phyloP scores from a whole-genome alignment of 2,113 vertebrate species.

The Sclerurus mexicanus region DNA sequence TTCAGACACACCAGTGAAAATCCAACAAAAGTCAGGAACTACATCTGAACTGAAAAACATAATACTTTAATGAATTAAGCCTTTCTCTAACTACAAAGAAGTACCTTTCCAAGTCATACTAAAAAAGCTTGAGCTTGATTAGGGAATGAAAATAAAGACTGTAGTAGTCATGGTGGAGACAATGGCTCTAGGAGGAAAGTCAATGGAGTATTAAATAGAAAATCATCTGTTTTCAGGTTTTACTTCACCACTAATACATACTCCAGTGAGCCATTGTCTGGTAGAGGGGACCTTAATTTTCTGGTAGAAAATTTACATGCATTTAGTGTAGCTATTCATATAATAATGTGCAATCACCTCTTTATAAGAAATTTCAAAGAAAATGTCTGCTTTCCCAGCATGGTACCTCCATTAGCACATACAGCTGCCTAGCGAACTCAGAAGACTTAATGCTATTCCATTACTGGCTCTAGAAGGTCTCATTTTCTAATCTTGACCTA shows the following conservation, averaged over 20 bases:
- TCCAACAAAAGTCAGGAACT: not conserved
- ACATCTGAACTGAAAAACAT: not conserved
- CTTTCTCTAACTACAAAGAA: not conserved
- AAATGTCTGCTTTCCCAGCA: constrained; percentile 71
- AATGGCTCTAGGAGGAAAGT: constrained; percentile 73
- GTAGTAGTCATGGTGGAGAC: not conserved
- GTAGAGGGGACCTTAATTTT: constrained; percentile 65
- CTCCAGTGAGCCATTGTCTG: constrained; percentile 66
- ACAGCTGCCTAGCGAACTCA: constrained; percentile 67
- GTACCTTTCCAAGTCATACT: not conserved
- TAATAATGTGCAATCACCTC: constrained; percentile 66
- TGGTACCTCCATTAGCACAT: constrained; percentile 69
- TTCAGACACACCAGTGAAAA: not conserved
- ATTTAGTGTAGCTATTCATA: constrained; percentile 69
- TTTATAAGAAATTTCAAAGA: constrained; percentile 64
- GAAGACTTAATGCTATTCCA: constrained; percentile 66
- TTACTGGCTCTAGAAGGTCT: constrained; percentile 64
- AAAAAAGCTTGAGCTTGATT: constrained; percentile 72
- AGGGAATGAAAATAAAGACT: constrained; percentile 68
- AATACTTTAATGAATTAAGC: not conserved
- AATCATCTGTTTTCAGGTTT: constrained; percentile 86
- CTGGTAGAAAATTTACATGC: constrained; percentile 59
- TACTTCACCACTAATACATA: constrained; percentile 79
- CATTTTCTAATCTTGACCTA: constrained; percentile 72
- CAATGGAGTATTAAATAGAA: constrained; percentile 91